Base-by-base conservation (phyloP, 2,797 vertebrate genomes). In the Meda fulgida region DNA sequence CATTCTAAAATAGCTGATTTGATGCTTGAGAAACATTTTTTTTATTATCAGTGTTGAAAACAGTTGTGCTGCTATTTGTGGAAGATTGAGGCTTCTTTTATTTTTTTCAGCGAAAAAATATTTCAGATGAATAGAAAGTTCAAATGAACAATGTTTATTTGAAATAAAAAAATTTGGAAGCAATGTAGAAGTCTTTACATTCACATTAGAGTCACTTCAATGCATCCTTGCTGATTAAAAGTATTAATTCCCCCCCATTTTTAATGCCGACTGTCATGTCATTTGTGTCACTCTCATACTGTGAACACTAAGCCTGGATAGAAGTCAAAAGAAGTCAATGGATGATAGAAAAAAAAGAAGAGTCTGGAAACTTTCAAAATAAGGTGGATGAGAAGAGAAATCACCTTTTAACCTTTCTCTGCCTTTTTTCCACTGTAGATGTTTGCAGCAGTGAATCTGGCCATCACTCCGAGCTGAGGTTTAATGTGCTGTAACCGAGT, bases 371-470 rank as follows among this genome's bases (percentile, higher is more conserved):
- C 51, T 46, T 78, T 4, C 36, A 48, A 16, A 78, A 63, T 71
- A 36, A 46, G 13, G 67, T 26, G 23, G 6, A 73, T 63, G 26
- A 51, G 23, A 19, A 31, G 40, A 46, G 14, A 14, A 58, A 60
- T 70, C 48, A 40, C 63, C 36, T 78, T 70, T 84, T 78, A 9
- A 70, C 63, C 26, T 78, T 78, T 58, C 18, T 10, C 36, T 82
- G 21, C 66, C 16, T 38, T 63, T 84, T 78, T 85, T 80, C 58
- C 78, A 43, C 43, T 80, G 55, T 80, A 40, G 43, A 73, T 73
- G 38, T 58, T 66, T 70, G 38, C 26, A n/a, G 83, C 51, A 70
- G 75, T 82, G 67, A 85, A 80, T 80, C 76, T 79, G 51, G 66
- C 67, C 67, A 65, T 85, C 31, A 38, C 76, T 71, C 29, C 2